These are phyloP conservation scores for Montipora capricornis DNA, from an alignment of 64 coral and sea anemone species.

Conservation along the genomic window DNA sequence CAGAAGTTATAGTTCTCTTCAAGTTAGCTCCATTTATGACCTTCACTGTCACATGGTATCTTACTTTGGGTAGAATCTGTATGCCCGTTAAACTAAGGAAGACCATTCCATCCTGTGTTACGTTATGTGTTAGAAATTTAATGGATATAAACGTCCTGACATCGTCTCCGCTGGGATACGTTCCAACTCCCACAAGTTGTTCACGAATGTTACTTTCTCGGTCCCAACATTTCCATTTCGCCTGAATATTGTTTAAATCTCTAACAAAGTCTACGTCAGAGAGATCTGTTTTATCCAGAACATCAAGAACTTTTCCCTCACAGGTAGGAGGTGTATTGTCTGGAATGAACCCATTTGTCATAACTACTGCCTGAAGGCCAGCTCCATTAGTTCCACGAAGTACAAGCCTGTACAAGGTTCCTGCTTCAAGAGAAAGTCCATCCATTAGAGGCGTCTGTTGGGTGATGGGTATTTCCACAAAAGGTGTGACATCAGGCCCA, in stretches of 20 bases:
- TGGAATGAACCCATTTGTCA: conserved; percentile 79
- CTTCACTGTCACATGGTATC: conserved; percentile 91
- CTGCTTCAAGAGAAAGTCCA: conserved; percentile 67
- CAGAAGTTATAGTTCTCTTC: conserved; percentile 67
- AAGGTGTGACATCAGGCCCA: conserved; percentile 69
- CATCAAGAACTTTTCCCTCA: conserved; percentile 62
- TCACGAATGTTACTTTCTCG: conserved; percentile 73
- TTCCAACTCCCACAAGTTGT: conserved; percentile 80
- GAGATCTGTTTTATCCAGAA: conserved; percentile 40
- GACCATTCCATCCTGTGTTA: conserved; percentile 39
- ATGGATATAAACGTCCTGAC: conserved; percentile 69
- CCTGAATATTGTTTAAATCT: conserved; percentile 71
- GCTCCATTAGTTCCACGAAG: conserved; percentile 89
- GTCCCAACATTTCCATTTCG: conserved; percentile 81
- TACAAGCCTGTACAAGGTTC: conserved; percentile 74
- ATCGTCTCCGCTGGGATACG: conserved; percentile 92
- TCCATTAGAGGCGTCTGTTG: conserved; percentile 88
- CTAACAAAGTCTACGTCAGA: conserved; percentile 90
- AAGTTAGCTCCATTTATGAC: conserved; percentile 84
- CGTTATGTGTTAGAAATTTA: conserved; percentile 18
- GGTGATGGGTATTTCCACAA: conserved; percentile 81
- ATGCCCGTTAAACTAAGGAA: conserved; percentile 60
- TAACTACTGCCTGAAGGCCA: conserved; percentile 64
- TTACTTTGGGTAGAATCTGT: conserved; percentile 67
- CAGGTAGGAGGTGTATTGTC: conserved; percentile 84